These are phyloP conservation scores for Thera obeliscata DNA, from an alignment of 2,888 invertebrate genomes.

Conservation along the genomic window DNA sequence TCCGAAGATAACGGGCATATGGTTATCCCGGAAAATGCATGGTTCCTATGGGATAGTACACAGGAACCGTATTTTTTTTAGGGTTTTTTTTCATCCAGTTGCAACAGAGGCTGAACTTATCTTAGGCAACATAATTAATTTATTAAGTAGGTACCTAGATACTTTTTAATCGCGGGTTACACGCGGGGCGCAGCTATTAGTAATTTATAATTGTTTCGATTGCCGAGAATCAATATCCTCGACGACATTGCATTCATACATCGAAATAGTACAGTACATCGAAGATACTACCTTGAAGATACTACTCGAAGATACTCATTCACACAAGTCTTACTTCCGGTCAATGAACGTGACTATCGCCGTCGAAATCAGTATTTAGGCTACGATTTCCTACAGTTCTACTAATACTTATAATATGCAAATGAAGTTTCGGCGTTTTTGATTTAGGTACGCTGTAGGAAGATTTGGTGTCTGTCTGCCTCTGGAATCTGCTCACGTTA, in stretches of 20 bases:
- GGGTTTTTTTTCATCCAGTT: no score
- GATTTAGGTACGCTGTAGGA: conserved; percentile 21
- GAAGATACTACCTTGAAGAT: neutral
- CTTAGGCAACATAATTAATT: no score
- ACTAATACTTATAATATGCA: conserved; percentile 30
- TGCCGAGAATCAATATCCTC: neutral
- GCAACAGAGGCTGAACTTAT: no score
- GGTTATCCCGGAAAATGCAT: no score
- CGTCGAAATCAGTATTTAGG: conserved; percentile 33
- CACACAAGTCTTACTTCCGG: conserved; percentile 13
- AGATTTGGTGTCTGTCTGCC: conserved; percentile 27
- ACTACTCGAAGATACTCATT: neutral
- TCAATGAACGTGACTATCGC: conserved; percentile 11
- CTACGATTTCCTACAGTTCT: conserved; percentile 37
- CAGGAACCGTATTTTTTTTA: no score
- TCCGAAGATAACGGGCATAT: no score
- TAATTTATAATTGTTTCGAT: neutral
- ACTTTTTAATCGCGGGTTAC: no score
- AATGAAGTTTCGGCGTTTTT: conserved; percentile 37
- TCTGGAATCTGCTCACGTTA: conserved; percentile 31
- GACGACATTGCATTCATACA: no score
- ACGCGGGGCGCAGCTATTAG: no score
- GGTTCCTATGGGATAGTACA: no score
- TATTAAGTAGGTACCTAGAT: no score
- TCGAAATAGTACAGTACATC: neutral